Conservation (phyloP, 2,888 invertebrate species). For the Nysson spinosus region DNA sequence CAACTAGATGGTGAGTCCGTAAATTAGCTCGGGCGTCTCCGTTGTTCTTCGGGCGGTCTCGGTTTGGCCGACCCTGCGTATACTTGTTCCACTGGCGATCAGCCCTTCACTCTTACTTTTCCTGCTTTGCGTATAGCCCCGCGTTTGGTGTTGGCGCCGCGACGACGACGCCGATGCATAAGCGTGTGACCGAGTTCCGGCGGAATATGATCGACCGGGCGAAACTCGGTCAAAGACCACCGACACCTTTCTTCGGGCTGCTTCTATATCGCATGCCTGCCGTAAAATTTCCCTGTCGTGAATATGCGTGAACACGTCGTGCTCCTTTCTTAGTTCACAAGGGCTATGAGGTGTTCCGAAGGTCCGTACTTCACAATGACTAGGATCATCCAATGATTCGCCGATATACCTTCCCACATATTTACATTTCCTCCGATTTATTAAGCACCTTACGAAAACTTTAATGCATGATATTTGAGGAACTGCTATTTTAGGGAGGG, state of each 20-base stretch:
- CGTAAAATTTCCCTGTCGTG: constrained; percentile 41
- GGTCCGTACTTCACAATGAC: too few relatives aligned
- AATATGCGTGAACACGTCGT: constrained; percentile 47
- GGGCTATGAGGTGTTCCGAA: not conserved
- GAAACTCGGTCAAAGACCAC: constrained; percentile 66
- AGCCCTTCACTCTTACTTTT: constrained; percentile 59
- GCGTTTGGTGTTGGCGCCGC: constrained; percentile 48
- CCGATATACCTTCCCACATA: too few relatives aligned
- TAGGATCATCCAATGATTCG: too few relatives aligned
- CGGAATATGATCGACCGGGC: constrained; percentile 64
- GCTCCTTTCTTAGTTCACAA: not conserved
- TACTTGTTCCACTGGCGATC: constrained; percentile 35
- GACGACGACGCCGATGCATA: constrained; percentile 59
- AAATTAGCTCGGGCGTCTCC: constrained; percentile 27
- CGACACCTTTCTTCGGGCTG: constrained; percentile 57
- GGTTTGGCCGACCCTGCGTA: constrained; percentile 32
- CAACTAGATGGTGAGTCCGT: constrained; percentile 4
- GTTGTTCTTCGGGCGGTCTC: constrained; percentile 5
- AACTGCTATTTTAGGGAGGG: too few relatives aligned
- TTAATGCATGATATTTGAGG: too few relatives aligned
- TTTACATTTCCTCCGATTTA: too few relatives aligned
- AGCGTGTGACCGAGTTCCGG: constrained; percentile 65
- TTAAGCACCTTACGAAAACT: too few relatives aligned
- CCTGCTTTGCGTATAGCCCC: constrained; percentile 38
- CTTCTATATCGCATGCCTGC: constrained; percentile 35